A percentile compares a stretch with the other conserved stretches of the same genome.
phyloP scores from a whole-genome alignment of 2,797 vertebrate species.

The Melanotaenia parkinsoni region DNA sequence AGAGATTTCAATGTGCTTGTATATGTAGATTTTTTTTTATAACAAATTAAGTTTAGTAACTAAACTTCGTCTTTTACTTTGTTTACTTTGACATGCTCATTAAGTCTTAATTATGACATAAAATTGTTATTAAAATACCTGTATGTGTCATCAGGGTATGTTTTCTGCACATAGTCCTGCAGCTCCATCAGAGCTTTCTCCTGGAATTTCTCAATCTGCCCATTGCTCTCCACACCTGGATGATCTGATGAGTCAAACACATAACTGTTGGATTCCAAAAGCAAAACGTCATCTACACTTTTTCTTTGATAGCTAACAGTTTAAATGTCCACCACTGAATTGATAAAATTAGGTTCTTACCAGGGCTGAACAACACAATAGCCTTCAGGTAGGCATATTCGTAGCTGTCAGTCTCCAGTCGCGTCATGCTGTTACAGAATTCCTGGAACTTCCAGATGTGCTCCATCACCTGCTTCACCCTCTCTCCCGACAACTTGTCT shows the following conservation, averaged over 20 bases:
- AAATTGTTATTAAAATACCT: conserved; percentile 80
- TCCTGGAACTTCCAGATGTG: conserved; percentile 99
- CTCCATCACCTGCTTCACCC: conserved; percentile 98
- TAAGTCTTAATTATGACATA: not conserved
- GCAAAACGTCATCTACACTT: not conserved
- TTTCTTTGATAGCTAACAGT: not conserved
- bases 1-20: too few species aligned
- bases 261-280: conserved; percentile 15
- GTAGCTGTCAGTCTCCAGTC: conserved; percentile 94
- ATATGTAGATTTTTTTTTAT: too few species aligned
- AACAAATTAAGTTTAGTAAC: not conserved
- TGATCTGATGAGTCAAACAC: conserved; percentile 86
- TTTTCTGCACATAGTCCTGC: conserved; percentile 98
- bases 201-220: conserved; percentile 97
- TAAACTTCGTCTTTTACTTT: not conserved
- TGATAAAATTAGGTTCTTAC: conserved; percentile 80
- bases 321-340: not conserved
- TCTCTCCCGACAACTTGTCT: conserved; percentile 96
- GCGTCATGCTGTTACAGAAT: conserved; percentile 99
- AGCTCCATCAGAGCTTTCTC: conserved; percentile 99
- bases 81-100: not conserved
- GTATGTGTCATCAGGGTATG: conserved; percentile 96
- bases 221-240: conserved; percentile 91
- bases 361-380: conserved; percentile 97
- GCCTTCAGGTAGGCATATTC: conserved; percentile 99